Percentiles rank a stretch among this genome's conserved stretches.
These are phyloP conservation scores for Phasia obesa DNA, from an alignment of 2,888 invertebrate species.

Conservation along the genomic window DNA sequence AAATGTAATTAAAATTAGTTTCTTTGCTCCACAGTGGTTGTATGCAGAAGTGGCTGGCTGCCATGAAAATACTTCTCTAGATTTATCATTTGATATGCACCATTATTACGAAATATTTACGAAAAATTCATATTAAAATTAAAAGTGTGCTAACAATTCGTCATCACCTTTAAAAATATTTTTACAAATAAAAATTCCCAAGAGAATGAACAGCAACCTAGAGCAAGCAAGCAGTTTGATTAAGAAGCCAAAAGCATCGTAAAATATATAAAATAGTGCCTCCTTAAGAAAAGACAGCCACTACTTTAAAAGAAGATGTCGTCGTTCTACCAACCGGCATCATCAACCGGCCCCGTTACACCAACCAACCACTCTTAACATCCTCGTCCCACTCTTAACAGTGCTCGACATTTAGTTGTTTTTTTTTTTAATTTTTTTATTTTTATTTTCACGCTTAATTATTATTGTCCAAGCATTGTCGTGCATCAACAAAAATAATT, in stretches of 20 bases:
- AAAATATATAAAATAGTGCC: neutral
- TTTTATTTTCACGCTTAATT: slow-evolving; percentile 79
- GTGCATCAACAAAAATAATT: slow-evolving; percentile 65
- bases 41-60: neutral
- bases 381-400: slow-evolving; percentile 21
- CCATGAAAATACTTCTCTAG: neutral
- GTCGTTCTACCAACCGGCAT: no score
- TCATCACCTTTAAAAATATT: neutral
- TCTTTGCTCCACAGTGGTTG: neutral
- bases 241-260: neutral
- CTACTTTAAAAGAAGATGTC: neutral
- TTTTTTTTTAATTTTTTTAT: slow-evolving; percentile 6
- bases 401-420: neutral
- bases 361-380: neutral
- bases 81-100: neutral
- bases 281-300: neutral
- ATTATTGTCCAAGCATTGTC: slow-evolving; percentile 76
- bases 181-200: neutral
- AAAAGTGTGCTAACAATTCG: slow-evolving; percentile 3
- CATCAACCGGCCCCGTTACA: neutral
- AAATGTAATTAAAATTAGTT: neutral
- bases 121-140: neutral
- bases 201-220: neutral
- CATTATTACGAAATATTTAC: neutral
- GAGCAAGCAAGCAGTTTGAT: slow-evolving; percentile 2